Conservation (phyloP, 2,888 invertebrate genomes). For the Zootermopsis nevadensis region DNA sequence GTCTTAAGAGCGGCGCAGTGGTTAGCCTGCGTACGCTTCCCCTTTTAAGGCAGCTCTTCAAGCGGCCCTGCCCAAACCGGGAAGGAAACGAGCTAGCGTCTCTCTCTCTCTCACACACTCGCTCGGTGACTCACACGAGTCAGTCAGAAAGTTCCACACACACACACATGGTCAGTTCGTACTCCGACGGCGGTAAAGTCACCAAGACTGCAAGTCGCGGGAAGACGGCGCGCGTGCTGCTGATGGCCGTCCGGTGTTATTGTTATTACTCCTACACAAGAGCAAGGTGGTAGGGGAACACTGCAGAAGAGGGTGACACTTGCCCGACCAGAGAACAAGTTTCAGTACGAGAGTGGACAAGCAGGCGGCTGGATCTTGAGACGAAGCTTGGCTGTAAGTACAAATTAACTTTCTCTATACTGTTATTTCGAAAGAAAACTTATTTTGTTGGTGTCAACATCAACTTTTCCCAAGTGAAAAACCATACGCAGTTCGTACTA, state of each 20-base stretch:
- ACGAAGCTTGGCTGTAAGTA: background rate
- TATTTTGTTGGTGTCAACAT: background rate
- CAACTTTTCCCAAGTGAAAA: background rate
- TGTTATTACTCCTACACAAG: background rate
- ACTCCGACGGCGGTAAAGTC: background rate
- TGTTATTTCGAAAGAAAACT: background rate
- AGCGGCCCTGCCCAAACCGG: slow-evolving; percentile 48
- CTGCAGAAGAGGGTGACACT: background rate
- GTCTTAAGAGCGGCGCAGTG: slow-evolving; percentile 17
- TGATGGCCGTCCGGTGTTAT: background rate
- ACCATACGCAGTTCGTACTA: no score
- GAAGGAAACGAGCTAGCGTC: slow-evolving; percentile 29
- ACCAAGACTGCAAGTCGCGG: background rate
- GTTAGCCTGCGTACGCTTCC: slow-evolving; percentile 40
- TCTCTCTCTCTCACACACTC: background rate
- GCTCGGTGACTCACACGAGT: slow-evolving; percentile 6
- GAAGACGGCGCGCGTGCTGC: slow-evolving; percentile 8
- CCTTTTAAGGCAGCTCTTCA: slow-evolving; percentile 50
- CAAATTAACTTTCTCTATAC: background rate
- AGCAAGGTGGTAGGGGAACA: background rate
- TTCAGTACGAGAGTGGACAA: background rate
- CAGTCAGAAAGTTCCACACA: background rate
- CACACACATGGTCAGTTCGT: slow-evolving; percentile 5
- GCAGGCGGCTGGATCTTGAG: background rate
- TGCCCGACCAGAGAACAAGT: background rate